Base-by-base conservation (phyloP, 2,888 invertebrate species). In the Alsophila aescularia region DNA sequence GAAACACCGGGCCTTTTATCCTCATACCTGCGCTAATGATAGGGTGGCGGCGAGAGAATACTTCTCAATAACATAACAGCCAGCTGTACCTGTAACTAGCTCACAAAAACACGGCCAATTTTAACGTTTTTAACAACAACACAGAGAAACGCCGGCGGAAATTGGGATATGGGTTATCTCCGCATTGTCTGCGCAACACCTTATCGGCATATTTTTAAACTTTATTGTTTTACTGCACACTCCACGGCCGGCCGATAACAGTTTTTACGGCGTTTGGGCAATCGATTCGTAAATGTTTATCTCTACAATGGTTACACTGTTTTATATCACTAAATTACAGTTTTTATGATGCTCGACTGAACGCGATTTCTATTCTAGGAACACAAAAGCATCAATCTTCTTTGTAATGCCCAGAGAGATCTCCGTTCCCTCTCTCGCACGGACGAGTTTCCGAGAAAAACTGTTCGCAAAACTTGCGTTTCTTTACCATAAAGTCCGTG, bases 11-110 rank as follows among this genome's bases (percentile, higher is more conserved):
- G 62, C 70, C 73, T 73, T 75, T 78, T 70, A 72, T 70, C 68
- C 70, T 65, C 65, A 60, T 87, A 87, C 88, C 87, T 87, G 87
- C 66, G 71, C 69, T 88, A 87, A 88, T 88, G 85, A 88, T 85
- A 87, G 87, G 86, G 81, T 79, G 45, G 49, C 36, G 63, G 67
- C 72, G 68, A 67, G 67, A 24, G 34, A 35, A 16, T 62, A 75
- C 75, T 81, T 78, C 83, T 79, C 83, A 81, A 84, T 85, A 87
- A 83, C 83, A 82, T 24, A 5, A 24, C 79, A 73, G 79, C 72
- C 71, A 74, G 73, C 71, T 74, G 76, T 75, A 75, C 69, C 73
- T 72, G 69, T 7, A 24, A 24, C 24, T 24, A 24, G 8, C 34
- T 52, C 35, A 60, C 49, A 62, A 69, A 67, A 72, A 69, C 58